phyloP scores from a whole-genome alignment of 1,140 invertebrate genomes.

The Oscheius sp. region DNA sequence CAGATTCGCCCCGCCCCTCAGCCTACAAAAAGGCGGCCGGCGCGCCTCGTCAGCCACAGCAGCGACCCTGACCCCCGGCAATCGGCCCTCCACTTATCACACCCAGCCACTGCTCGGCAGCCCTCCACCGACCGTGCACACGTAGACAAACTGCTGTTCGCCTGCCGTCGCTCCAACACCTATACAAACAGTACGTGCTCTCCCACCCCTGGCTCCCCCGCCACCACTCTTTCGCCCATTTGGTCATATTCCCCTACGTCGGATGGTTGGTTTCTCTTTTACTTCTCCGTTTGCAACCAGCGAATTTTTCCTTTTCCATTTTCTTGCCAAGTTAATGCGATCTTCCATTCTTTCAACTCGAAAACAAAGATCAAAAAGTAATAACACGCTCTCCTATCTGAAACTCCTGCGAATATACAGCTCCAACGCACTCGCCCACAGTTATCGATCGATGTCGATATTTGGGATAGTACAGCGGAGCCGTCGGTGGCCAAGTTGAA shows the following conservation, averaged over 20 bases:
- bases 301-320: neutral
- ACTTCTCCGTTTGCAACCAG: neutral
- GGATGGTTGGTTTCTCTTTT: too few species aligned
- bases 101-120: constrained; percentile 6
- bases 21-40: constrained; percentile 4
- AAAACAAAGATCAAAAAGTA: too few species aligned
- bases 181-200: constrained; percentile 12
- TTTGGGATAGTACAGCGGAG: too few species aligned
- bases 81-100: constrained; percentile 3
- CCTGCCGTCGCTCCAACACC: constrained; percentile 6
- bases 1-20: neutral
- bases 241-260: neutral
- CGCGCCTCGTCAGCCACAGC: constrained; percentile 1
- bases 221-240: neutral
- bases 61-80: neutral
- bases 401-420: too few species aligned
- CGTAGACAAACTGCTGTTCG: neutral
- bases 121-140: constrained; percentile 9
- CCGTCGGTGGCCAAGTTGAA: too few species aligned
- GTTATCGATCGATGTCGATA: too few species aligned
- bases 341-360: too few species aligned
- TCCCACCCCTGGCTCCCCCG: neutral
- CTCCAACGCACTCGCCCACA: too few species aligned
- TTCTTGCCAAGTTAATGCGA: too few species aligned
- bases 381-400: too few species aligned